phyloP scores from a whole-genome alignment of 2,113 vertebrate genomes.

The Epinephelus moara region DNA sequence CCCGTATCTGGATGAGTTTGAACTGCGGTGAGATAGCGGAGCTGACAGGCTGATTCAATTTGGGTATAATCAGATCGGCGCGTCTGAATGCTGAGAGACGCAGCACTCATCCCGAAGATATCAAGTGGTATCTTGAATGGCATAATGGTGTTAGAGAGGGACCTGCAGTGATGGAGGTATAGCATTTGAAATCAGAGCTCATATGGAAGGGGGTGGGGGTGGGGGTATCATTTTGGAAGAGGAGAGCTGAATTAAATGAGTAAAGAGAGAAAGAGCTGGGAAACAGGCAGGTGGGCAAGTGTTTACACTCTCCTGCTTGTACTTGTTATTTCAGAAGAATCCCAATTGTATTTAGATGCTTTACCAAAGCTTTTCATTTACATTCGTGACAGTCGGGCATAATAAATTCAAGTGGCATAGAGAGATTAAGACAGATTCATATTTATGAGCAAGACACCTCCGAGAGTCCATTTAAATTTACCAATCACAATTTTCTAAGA shows the following conservation, averaged over 20 bases:
- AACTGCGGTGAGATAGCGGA: slow-evolving; percentile 31
- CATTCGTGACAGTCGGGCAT: slow-evolving; percentile 41
- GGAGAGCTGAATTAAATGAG: slow-evolving; percentile 8
- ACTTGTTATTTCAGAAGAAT: slow-evolving; percentile 27
- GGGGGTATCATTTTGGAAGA: background rate
- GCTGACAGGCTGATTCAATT: slow-evolving; percentile 64
- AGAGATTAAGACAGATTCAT: slow-evolving; percentile 46
- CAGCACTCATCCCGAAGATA: slow-evolving; percentile 32
- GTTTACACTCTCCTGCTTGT: slow-evolving; percentile 27
- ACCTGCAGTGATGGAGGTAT: slow-evolving; percentile 34
- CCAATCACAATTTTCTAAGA: background rate
- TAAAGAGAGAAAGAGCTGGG: background rate
- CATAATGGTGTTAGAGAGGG: slow-evolving; percentile 51
- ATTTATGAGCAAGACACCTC: slow-evolving; percentile 41
- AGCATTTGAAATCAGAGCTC: slow-evolving; percentile 43
- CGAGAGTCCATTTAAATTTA: slow-evolving; percentile 20
- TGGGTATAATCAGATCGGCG: slow-evolving; percentile 62
- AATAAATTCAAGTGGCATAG: slow-evolving; percentile 45
- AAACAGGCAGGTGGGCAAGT: slow-evolving; percentile 22
- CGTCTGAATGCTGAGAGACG: slow-evolving; percentile 38
- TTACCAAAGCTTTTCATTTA: slow-evolving; percentile 51
- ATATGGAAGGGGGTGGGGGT: too few species aligned
- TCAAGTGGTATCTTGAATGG: slow-evolving; percentile 57
- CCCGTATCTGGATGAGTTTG: slow-evolving; percentile 34
- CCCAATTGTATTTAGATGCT: slow-evolving; percentile 35